phyloP scores from a whole-genome alignment of 1,140 invertebrate genomes.

The Lasioglossum baleicum region DNA sequence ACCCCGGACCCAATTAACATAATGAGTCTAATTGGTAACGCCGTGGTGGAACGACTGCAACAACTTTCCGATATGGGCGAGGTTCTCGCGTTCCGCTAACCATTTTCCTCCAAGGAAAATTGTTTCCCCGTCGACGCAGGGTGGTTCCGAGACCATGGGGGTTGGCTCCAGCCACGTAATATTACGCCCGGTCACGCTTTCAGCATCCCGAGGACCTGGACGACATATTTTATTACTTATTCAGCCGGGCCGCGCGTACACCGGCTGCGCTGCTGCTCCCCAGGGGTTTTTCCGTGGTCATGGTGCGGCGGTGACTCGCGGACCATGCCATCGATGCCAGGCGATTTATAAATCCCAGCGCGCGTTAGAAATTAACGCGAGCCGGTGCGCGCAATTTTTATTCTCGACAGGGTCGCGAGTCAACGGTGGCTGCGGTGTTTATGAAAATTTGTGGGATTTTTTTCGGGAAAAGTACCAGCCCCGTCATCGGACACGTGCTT shows the following conservation, averaged over 20 bases:
- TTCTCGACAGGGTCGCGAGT: not conserved
- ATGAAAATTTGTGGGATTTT: no score
- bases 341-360: conserved; percentile 35
- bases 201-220: conserved; percentile 48
- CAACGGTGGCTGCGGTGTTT: no score
- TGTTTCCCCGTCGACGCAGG: conserved; percentile 49
- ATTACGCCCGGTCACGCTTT: conserved; percentile 68
- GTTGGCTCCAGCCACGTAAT: conserved; percentile 36
- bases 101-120: conserved; percentile 54
- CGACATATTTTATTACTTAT: conserved; percentile 66
- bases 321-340: conserved; percentile 14
- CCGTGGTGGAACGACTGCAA: not conserved
- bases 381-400: conserved; percentile 7
- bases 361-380: conserved; percentile 19
- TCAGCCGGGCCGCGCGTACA: conserved; percentile 25
- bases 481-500: no score
- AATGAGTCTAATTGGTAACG: not conserved
- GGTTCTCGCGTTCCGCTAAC: not conserved
- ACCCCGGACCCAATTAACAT: not conserved
- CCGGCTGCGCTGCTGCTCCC: conserved; percentile 21
- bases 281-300: not conserved
- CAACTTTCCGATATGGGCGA: not conserved
- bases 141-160: no score
- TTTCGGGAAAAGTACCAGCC: no score
- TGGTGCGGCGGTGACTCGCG: not conserved